phyloP scores from a whole-genome alignment of 2,797 vertebrate species.

The Gouania willdenowi region DNA sequence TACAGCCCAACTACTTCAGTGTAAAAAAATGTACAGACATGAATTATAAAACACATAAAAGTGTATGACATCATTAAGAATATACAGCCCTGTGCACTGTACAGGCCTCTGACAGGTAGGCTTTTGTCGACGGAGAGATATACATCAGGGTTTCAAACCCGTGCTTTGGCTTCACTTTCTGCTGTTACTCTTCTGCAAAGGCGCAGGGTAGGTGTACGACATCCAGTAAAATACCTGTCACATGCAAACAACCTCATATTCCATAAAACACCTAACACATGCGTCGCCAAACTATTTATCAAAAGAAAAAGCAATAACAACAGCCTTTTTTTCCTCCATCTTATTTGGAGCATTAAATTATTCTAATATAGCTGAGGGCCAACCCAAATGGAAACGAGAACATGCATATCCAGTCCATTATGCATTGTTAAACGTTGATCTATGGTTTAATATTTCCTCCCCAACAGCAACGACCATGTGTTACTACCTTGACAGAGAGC shows the following conservation, averaged over 20 bases:
- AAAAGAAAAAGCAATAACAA: constrained; percentile 69
- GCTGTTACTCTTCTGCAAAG: neutral
- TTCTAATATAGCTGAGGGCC: constrained; percentile 72
- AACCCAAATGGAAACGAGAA: constrained; percentile 69
- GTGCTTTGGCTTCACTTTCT: constrained; percentile 10
- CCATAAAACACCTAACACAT: constrained; percentile 39
- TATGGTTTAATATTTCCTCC: constrained; percentile 80
- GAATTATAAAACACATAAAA: no score
- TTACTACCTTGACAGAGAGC: constrained; percentile 73
- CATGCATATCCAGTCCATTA: constrained; percentile 73
- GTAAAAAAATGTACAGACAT: no score
- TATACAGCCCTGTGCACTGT: no score
- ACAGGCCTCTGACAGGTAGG: no score
- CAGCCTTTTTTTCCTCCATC: constrained; percentile 41
- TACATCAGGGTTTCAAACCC: neutral
- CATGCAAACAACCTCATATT: constrained; percentile 39
- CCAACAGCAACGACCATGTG: constrained; percentile 69
- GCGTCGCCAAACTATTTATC: constrained; percentile 60
- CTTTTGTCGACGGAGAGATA: no score
- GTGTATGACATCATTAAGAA: no score
- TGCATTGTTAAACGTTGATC: constrained; percentile 79
- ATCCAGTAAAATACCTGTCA: constrained; percentile 28
- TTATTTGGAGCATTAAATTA: constrained; percentile 73
- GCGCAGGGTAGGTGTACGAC: neutral
- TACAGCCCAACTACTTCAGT: no score